A percentile compares a stretch with the other conserved stretches of the same genome.
These are phyloP conservation scores for Ramphastos sulfuratus DNA, from an alignment of 2,113 vertebrate species.

Conservation along the genomic window DNA sequence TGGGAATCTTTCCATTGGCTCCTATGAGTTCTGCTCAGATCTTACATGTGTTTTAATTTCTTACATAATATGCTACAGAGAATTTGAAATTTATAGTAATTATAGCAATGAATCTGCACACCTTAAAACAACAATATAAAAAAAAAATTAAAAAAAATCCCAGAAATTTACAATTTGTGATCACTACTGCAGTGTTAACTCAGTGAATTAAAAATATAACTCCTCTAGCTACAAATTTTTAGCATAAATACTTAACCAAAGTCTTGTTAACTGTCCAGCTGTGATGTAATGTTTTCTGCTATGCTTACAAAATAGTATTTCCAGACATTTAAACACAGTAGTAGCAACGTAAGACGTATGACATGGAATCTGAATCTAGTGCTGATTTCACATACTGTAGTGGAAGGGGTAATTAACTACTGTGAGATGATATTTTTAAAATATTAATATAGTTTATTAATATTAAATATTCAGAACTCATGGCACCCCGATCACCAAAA, in stretches of 20 bases:
- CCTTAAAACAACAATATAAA: background rate
- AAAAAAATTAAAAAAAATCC: background rate
- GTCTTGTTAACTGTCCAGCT: background rate
- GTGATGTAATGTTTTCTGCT: background rate
- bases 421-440: too few relatives aligned
- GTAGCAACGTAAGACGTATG: background rate
- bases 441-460: too few relatives aligned
- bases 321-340: background rate
- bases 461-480: too few relatives aligned
- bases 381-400: background rate
- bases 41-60: background rate
- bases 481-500: too few relatives aligned
- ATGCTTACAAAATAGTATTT: background rate
- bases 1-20: background rate
- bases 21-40: background rate
- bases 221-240: background rate
- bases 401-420: too few relatives aligned
- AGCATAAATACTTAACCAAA: conserved; percentile 5
- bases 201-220: background rate
- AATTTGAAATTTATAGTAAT: background rate
- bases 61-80: background rate
- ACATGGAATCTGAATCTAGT: background rate
- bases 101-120: background rate
- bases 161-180: background rate
- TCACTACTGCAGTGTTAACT: background rate